Evolutionary conservation across 2,113 vertebrate species (phyloP).

Genomic region (Anolis carolinensis): DNA sequence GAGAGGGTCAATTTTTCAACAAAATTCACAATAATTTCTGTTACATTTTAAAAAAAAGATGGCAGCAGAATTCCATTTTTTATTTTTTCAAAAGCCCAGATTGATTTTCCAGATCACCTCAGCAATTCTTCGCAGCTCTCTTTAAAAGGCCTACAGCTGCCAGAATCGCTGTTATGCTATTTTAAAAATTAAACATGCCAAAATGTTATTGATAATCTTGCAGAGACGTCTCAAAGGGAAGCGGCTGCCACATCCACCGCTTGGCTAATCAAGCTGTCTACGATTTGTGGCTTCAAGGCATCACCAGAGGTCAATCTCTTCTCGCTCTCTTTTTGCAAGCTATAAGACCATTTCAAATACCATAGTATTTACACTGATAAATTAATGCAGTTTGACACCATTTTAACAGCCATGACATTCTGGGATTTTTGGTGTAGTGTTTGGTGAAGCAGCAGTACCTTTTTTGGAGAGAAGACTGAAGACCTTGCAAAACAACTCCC

Average conservation of each 20-base stretch:
- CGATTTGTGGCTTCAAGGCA: neutral
- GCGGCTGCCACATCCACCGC: neutral
- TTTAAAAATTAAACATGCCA: neutral
- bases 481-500: no score
- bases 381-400: no score
- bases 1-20: no score
- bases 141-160: neutral
- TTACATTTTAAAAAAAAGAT: neutral
- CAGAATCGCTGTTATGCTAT: neutral
- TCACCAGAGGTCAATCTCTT: neutral
- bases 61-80: neutral
- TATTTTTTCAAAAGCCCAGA: no score
- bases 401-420: no score
- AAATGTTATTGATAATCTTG: neutral
- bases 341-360: neutral
- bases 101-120: neutral
- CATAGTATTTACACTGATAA: no score
- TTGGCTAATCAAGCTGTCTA: neutral
- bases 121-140: no score
- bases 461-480: no score
- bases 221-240: neutral
- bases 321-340: no score
- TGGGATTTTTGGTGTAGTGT: no score
- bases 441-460: no score
- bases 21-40: neutral